These are phyloP conservation scores for Ageneiosus marmoratus DNA, from an alignment of 2,113 vertebrate genomes.

Conservation along the genomic window DNA sequence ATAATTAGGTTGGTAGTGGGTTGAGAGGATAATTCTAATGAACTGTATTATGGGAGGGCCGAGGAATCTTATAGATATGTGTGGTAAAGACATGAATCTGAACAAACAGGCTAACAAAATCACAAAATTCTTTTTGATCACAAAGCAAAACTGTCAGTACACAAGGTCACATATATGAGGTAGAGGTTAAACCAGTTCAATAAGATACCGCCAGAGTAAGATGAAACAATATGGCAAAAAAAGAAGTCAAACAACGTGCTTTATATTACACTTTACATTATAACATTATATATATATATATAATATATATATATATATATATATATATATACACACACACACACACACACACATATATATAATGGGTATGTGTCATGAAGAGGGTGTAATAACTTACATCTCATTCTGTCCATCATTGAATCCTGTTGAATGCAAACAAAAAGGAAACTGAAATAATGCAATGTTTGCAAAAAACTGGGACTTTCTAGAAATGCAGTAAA, in stretches of 20 bases:
- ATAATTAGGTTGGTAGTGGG: not conserved
- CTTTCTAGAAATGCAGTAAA: no score
- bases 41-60: not conserved
- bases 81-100: not conserved
- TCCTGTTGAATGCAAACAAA: slow-evolving; percentile 17
- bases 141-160: not conserved
- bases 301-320: no score
- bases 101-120: not conserved
- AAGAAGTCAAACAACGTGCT: no score
- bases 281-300: no score
- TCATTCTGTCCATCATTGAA: slow-evolving; percentile 5
- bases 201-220: no score
- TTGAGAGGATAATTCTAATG: not conserved
- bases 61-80: not conserved
- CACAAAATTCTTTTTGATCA: not conserved
- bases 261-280: no score
- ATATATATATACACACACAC: no score
- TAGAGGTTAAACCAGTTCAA: not conserved
- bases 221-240: not conserved
- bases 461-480: no score
- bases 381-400: slow-evolving; percentile 31
- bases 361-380: not conserved
- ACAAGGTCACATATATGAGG: not conserved
- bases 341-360: no score
- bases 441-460: not conserved